phyloP scores from a whole-genome alignment of 2,797 vertebrate genomes.

The Dallia pectoralis region DNA sequence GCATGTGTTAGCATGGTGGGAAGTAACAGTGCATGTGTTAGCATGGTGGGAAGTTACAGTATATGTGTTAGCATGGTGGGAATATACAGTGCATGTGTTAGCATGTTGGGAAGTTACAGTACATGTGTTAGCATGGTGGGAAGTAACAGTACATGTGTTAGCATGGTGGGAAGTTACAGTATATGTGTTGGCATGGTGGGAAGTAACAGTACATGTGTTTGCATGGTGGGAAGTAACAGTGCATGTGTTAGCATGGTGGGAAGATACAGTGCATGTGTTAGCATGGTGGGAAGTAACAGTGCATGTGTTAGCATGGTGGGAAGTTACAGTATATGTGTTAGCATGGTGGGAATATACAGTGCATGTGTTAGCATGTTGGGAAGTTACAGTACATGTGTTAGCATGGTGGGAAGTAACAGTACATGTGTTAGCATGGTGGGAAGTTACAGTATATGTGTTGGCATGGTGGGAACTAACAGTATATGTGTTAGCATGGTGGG shows the following conservation, averaged over 20 bases:
- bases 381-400: too few species aligned
- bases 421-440: slow-evolving; percentile 2
- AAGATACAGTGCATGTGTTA: too few species aligned
- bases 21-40: too few species aligned
- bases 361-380: slow-evolving; percentile 1
- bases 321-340: too few species aligned
- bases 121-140: slow-evolving; percentile 2
- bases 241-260: slow-evolving; percentile 2
- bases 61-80: slow-evolving; percentile 2
- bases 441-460: too few species aligned
- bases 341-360: slow-evolving; percentile 14
- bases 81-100: too few species aligned
- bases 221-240: slow-evolving; percentile 13
- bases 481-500: slow-evolving; percentile 2
- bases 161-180: slow-evolving; percentile 11
- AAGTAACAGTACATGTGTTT: too few species aligned
- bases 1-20: neutral
- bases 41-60: slow-evolving; percentile 11
- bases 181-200: slow-evolving; percentile 1
- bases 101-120: slow-evolving; percentile 12
- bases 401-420: slow-evolving; percentile 13
- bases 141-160: too few species aligned
- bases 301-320: slow-evolving; percentile 2
- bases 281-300: slow-evolving; percentile 13
- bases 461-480: slow-evolving; percentile 12